A percentile compares a stretch with the other conserved stretches of the same genome.
Evolutionary conservation across 1,140 invertebrate species (phyloP).

Genomic region (Trigoniulus corallinus): DNA sequence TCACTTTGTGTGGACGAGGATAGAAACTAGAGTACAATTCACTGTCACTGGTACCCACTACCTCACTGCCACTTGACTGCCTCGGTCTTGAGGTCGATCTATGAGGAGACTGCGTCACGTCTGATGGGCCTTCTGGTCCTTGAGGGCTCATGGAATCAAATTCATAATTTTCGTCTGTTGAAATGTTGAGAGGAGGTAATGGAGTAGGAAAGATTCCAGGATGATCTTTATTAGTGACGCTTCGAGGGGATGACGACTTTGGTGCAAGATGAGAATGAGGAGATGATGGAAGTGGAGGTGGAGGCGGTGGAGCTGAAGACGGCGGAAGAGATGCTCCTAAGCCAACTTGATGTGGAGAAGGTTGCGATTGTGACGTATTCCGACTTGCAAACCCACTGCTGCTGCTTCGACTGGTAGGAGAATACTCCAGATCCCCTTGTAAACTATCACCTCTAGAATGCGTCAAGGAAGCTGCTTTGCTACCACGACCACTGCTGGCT

Average conservation of each 20-base stretch:
- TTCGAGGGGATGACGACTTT: slow-evolving; percentile 15
- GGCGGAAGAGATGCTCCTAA: slow-evolving; percentile 13
- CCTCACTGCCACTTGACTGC: slow-evolving; percentile 3
- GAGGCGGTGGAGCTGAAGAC: slow-evolving; percentile 14
- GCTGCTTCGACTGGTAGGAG: slow-evolving; percentile 14
- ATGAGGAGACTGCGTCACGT: slow-evolving; percentile 4
- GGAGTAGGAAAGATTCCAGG: too few species aligned
- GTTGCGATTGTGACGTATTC: slow-evolving; percentile 13
- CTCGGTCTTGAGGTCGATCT: slow-evolving; percentile 2
- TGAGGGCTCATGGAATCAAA: slow-evolving; percentile 46
- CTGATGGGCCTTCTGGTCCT: slow-evolving; percentile 16
- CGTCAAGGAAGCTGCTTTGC: slow-evolving; percentile 12
- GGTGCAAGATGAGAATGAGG: too few species aligned
- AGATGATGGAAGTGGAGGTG: slow-evolving; percentile 15
- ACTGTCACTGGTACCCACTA: slow-evolving; percentile 24
- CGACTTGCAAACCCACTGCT: slow-evolving; percentile 16
- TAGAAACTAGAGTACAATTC: slow-evolving; percentile 22
- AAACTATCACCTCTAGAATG: slow-evolving; percentile 13
- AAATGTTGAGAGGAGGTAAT: slow-evolving; percentile 42
- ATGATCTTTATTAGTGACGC: too few species aligned
- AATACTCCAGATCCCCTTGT: slow-evolving; percentile 14
- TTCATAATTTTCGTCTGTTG: slow-evolving; percentile 88
- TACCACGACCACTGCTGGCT: slow-evolving; percentile 12
- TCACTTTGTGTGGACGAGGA: slow-evolving; percentile 17
- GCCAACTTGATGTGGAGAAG: slow-evolving; percentile 23